Conservation (phyloP, 2,113 vertebrate species). For the Sceloporus tristichus region DNA sequence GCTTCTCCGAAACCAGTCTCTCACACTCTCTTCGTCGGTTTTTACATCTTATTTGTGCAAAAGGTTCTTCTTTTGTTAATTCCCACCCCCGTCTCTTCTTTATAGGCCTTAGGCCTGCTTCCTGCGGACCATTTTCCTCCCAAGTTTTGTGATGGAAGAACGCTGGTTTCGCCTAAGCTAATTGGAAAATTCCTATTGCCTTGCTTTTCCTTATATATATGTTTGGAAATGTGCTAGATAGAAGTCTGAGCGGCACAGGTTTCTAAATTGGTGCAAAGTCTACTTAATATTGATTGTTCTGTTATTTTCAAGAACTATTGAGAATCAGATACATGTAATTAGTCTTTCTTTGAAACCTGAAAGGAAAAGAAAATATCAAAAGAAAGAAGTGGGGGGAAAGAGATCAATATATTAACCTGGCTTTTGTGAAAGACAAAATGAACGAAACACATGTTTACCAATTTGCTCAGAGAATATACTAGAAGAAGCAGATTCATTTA, state of each 20-base stretch:
- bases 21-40: slow-evolving; percentile 39
- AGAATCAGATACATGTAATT: slow-evolving; percentile 73
- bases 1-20: slow-evolving; percentile 58
- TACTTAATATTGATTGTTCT: slow-evolving; percentile 78
- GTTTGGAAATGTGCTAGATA: slow-evolving; percentile 30
- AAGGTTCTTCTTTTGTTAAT: slow-evolving; percentile 46
- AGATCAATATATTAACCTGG: slow-evolving; percentile 70
- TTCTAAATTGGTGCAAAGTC: slow-evolving; percentile 73
- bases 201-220: slow-evolving; percentile 71
- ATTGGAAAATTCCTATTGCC: slow-evolving; percentile 71
- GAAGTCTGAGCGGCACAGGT: slow-evolving; percentile 64
- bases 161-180: slow-evolving; percentile 66
- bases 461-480: slow-evolving; percentile 60
- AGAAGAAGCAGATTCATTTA: slow-evolving; percentile 22
- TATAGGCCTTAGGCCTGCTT: slow-evolving; percentile 36
- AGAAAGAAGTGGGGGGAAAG: slow-evolving; percentile 39
- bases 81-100: slow-evolving; percentile 27
- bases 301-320: slow-evolving; percentile 74
- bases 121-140: slow-evolving; percentile 32
- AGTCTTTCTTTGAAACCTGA: slow-evolving; percentile 74
- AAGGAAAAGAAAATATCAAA: slow-evolving; percentile 61
- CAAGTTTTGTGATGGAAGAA: slow-evolving; percentile 64
- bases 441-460: slow-evolving; percentile 54
- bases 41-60: slow-evolving; percentile 60
- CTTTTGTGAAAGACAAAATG: slow-evolving; percentile 62